Base-by-base conservation (phyloP, 2,113 vertebrate genomes). In the Calidris pygmaea region DNA sequence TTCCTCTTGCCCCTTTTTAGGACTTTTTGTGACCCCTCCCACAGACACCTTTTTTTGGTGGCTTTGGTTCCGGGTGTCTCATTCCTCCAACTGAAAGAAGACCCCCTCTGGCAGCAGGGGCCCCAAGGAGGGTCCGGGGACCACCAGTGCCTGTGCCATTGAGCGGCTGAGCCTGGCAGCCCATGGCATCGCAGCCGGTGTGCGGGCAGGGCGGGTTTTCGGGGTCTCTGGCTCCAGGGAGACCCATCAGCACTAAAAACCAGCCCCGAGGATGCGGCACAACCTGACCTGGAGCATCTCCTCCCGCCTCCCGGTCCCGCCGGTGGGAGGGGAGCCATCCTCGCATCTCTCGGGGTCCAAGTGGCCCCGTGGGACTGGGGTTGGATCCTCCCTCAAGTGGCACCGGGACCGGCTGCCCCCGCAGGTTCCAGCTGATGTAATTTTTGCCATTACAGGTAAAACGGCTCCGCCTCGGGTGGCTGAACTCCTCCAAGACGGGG, bases 391-490 rank as follows among this genome's bases (percentile, higher is more conserved):
- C 77, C 43, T 29, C 0, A 1, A 37, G 82, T 2, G 0, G 52
- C 56, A 20, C 19, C 0, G 12, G 74, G 60, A 19, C 37, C 9
- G 7, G 32, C 68, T 56, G 87, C 89, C 89, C 75, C 1, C 5
- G 71, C 84, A 62, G 65, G 35, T 62, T 89, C 82, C 0, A 55
- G 92, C 89, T 97, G 95, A 97, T 96, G 96, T 63, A 93, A 97
- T 85, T 92, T 92, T 88, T 95, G 92, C 94, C 81, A 10, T 86
- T 77, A 35, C 67, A 77, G 86, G 68, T 77, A 88, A 80, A 89
- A 74, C 20, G 7, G 90, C 75, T 52, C 58, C 1, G 9, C 80
- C 77, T 62, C 41, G 2, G 10, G 84, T 67, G 90, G 39, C 41
- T n/a, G 12, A 41, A 63, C 60, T 85, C 94, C 90, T 74, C 50